Evolutionary conservation across 2,888 invertebrate genomes (phyloP).

Genomic region (Drosophila rubida): DNA sequence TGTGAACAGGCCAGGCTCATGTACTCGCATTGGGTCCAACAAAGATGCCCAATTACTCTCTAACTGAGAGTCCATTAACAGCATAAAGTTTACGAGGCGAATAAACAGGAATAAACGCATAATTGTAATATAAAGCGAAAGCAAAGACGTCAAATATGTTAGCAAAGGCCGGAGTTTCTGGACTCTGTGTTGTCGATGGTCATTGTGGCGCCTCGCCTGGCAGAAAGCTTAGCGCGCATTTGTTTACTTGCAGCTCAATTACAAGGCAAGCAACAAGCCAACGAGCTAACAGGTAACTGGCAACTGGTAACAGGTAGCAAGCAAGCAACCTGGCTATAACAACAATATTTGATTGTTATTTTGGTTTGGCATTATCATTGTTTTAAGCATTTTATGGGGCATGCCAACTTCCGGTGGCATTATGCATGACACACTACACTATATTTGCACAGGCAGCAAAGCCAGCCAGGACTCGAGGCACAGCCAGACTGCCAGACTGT

Average conservation of each 20-base stretch:
- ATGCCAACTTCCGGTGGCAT: constrained; percentile 27
- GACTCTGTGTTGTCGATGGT: background rate
- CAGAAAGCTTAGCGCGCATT: constrained; percentile 27
- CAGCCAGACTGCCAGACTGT: background rate
- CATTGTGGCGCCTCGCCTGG: constrained; percentile 21
- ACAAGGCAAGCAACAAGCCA: constrained; percentile 5
- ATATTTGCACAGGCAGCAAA: constrained; percentile 29
- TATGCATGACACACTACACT: constrained; percentile 42
- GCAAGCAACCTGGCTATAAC: background rate
- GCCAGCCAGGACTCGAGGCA: constrained; percentile 1
- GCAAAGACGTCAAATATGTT: background rate
- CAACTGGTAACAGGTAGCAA: constrained; percentile 15
- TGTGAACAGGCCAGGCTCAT: background rate
- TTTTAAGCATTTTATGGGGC: constrained; percentile 46
- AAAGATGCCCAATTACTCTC: background rate
- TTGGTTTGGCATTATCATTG: constrained; percentile 59
- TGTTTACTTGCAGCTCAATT: constrained; percentile 36
- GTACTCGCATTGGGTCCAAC: background rate
- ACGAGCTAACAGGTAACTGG: constrained; percentile 9
- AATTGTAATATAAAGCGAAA: constrained; percentile 3
- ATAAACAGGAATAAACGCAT: constrained; percentile 6
- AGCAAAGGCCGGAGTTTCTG: constrained; percentile 5
- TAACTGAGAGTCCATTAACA: background rate
- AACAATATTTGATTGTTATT: constrained; percentile 54
- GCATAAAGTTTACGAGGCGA: background rate